Base-by-base conservation (phyloP, 2,113 vertebrate genomes). In the Cygnus buccinator region DNA sequence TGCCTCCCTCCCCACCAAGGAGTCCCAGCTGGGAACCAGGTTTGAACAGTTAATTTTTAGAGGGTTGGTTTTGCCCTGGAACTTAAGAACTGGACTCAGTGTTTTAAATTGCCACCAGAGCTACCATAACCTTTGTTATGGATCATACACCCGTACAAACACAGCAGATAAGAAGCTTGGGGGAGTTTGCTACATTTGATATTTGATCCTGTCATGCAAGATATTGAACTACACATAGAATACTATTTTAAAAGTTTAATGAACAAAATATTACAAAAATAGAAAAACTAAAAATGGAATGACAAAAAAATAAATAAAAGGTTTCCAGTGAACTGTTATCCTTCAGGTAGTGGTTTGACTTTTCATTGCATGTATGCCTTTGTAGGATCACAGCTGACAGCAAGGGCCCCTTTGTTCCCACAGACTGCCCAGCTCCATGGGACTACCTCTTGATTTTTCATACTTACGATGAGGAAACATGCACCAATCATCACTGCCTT, bases 391-490 rank as follows among this genome's bases (percentile, higher is more conserved):
- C 23, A 72, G 65, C 26, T 52, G n/a, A 41, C 11, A 52, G 21
- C 39, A 77, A 76, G 44, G 18, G 29, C n/a, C 26, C 16, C 28
- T 83, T 63, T 63, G 22, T 22, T 37, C n/a, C 19, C 9, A 29
- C 9, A 33, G 10, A 9, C 25, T 87, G 48, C 84, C 59, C 25
- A 13, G 7, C 10, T 72, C 62, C 54, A 1, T 6, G 35, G 15
- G 6, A 46, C 19, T 89, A 12, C 11, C 58, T 63, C 19, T 54
- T 50, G 33, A 16, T 29, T 66, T 39, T 70, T 21, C 55, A 37
- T 76, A 99, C 99, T 99, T 98, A 99, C 99, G 70, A 99, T 98
- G 76, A 99, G 99, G 84, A 99, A 99, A 93, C 99, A 99, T 41
- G 99, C 99, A 12, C 99, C 99, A 10, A 99, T 99, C 98, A 99